Evolutionary conservation across 2,797 vertebrate species (phyloP), one percentile per base, ranked within the genome.

Genomic region (Periophthalmus magnuspinnatus): DNA sequence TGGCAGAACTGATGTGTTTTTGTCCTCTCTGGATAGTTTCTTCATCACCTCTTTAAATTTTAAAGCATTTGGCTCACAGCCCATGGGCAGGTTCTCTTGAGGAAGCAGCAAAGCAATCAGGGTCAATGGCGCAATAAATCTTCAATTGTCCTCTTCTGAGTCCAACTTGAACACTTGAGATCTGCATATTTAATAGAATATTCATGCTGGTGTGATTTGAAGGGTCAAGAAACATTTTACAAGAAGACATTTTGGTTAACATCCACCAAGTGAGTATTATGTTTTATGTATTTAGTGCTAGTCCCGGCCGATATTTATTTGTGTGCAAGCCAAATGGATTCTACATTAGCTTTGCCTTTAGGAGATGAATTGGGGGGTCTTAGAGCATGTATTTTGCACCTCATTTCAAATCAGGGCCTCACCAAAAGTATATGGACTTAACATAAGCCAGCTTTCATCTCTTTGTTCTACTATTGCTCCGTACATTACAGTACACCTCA

Each of bases 1-100:
- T 88, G 81, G 84, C 86, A 81, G 80, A 86, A 90, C 83, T 93
- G 93, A 94, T 94, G 94, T 94, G 95, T 94, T 94, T 94, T 89
- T 90, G 91, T 95, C 94, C 94, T 91, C 93, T 95, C 95, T 97
- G 96, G 95, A 94, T 91, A 95, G 93, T 95, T 96, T 97, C 95
- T 95, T 94, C 95, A 93, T 95, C 97, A 97, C 96, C 96, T 97
- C 96, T 95, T 98, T 97, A 97, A 97, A 96, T 96, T 95, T 97
- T 96, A 96, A 94, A 90, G 94, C 93, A 88, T 91, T 97, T 96
- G 95, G 96, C 94, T 81, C 90, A 83, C 85, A 93, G 95, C 94
- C 94, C 89, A 90, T 90, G 88, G 92, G 92, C 90, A 93, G 91
- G 90, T 95, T 94, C 95, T 95, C 94, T 90, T 86, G 93, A 95